These are phyloP conservation scores for Pachymerium ferrugineum DNA, from an alignment of 2,888 invertebrate genomes.

Conservation along the genomic window DNA sequence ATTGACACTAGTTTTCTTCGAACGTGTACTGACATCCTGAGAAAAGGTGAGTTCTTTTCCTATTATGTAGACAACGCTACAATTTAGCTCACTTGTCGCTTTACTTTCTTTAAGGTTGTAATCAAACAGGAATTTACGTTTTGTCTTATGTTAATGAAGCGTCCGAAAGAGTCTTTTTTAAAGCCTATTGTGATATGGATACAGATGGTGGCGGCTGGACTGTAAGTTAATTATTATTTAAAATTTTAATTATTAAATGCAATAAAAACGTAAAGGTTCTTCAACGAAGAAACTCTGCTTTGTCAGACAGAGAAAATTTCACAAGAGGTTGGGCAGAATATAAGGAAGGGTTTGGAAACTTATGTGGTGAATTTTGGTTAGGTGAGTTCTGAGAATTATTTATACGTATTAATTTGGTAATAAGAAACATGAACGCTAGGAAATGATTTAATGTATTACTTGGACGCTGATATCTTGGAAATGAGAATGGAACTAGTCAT, in stretches of 20 bases:
- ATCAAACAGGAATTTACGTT: not conserved
- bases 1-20: not conserved
- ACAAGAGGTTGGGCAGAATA: not conserved
- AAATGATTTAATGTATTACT: not conserved
- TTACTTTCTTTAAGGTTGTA: too few species aligned
- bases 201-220: not conserved
- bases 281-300: not conserved
- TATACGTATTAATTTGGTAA: not conserved
- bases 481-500: not conserved
- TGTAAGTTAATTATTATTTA: not conserved
- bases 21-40: not conserved
- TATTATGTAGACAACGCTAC: not conserved
- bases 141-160: not conserved
- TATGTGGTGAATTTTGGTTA: not conserved
- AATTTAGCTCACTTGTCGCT: not conserved
- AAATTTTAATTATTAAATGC: not conserved
- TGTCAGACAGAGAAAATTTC: not conserved
- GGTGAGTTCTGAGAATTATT: not conserved
- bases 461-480: not conserved
- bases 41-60: not conserved
- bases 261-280: not conserved
- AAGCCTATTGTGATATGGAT: not conserved
- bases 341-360: not conserved
- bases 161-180: not conserved
- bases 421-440: not conserved